Percentiles rank a stretch among this genome's conserved stretches.
phyloP scores from a whole-genome alignment of 2,797 vertebrate genomes.

The Lerista edwardsae region DNA sequence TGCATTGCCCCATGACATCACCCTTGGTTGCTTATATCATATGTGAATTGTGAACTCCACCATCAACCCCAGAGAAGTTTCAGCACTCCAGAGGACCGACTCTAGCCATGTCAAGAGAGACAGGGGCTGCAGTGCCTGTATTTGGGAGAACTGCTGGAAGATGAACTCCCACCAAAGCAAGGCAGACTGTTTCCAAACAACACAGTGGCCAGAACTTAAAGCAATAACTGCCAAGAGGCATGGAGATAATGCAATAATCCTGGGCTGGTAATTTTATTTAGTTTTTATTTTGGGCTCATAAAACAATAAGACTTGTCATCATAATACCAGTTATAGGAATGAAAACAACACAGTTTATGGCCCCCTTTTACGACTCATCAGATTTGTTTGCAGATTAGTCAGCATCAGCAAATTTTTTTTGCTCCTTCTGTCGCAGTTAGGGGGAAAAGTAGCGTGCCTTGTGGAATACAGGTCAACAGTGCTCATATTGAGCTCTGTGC shows the following conservation, averaged over 20 bases:
- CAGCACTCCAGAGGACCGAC: background rate
- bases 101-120: background rate
- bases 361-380: slow-evolving; percentile 3
- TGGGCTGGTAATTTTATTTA: slow-evolving; percentile 1
- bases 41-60: background rate
- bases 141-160: no score
- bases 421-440: background rate
- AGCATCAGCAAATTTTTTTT: background rate
- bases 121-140: no score
- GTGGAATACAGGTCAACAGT: background rate
- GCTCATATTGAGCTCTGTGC: background rate
- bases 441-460: background rate
- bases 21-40: background rate
- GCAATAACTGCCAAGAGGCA: slow-evolving; percentile 23
- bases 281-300: slow-evolving; percentile 42
- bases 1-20: background rate
- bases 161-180: slow-evolving; percentile 9
- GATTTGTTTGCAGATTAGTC: slow-evolving; percentile 45
- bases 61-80: background rate
- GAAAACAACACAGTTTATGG: slow-evolving; percentile 32
- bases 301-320: slow-evolving; percentile 38
- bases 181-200: slow-evolving; percentile 19
- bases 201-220: slow-evolving; percentile 10
- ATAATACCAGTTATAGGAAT: slow-evolving; percentile 24
- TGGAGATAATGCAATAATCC: background rate